These are phyloP conservation scores for Rhaphigaster nebulosa DNA, from an alignment of 2,888 invertebrate genomes.

Conservation along the genomic window DNA sequence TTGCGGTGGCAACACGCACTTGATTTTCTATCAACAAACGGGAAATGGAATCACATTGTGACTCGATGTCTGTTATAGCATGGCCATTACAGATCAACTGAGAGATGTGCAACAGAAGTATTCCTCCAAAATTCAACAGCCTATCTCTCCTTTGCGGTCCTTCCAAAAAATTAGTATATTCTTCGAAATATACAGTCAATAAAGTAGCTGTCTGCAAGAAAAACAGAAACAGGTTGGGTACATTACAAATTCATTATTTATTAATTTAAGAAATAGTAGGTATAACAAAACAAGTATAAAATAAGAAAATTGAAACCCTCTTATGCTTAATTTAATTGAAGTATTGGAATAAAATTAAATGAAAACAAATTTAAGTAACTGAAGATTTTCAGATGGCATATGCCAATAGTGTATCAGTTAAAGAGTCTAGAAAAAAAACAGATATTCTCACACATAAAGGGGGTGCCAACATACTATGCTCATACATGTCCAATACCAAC, in stretches of 20 bases:
- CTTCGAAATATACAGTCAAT: conserved; percentile 76
- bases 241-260: neutral
- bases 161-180: conserved; percentile 77
- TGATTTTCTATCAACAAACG: conserved; percentile 67
- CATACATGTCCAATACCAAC: too few species aligned
- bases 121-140: conserved; percentile 74
- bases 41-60: conserved; percentile 60
- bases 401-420: too few species aligned
- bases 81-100: conserved; percentile 88
- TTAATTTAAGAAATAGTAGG: too few species aligned
- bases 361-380: too few species aligned
- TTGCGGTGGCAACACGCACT: conserved; percentile 80
- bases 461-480: too few species aligned
- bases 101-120: conserved; percentile 81
- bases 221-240: neutral
- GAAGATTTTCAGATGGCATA: too few species aligned
- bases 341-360: too few species aligned
- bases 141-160: conserved; percentile 68
- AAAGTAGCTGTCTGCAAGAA: conserved; percentile 76
- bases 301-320: too few species aligned
- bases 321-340: too few species aligned
- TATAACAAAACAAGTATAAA: too few species aligned
- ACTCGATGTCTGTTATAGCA: conserved; percentile 71
- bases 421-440: too few species aligned
- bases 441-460: too few species aligned